A percentile compares a stretch with the other conserved stretches of the same genome.
Evolutionary conservation across 2,797 vertebrate genomes (phyloP).

Genomic region (Strix occidentalis): DNA sequence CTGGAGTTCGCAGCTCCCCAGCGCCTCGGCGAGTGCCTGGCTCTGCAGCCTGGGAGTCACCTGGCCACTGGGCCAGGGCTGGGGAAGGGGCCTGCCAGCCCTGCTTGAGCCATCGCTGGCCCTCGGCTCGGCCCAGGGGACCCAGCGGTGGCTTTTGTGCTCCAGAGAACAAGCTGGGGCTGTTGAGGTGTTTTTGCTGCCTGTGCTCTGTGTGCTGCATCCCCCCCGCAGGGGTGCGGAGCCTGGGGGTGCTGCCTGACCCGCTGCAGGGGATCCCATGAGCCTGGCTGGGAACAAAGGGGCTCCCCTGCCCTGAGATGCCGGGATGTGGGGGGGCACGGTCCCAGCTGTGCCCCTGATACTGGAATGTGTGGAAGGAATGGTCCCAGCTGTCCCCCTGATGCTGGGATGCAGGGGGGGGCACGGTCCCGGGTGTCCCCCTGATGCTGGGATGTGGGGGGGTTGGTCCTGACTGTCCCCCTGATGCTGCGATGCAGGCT

Average conservation of each 20-base stretch:
- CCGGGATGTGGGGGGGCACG: neutral
- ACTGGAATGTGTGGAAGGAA: neutral
- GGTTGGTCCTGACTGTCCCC: too few species aligned
- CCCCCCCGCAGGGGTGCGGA: neutral
- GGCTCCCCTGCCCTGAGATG: accelerated
- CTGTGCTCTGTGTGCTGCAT: neutral
- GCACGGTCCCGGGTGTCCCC: neutral
- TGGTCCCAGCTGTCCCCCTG: accelerated
- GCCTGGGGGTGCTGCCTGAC: neutral
- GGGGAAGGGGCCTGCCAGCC: neutral
- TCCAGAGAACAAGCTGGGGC: neutral
- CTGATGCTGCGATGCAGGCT: too few species aligned
- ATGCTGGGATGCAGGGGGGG: neutral
- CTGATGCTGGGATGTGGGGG: neutral
- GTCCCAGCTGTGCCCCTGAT: too few species aligned
- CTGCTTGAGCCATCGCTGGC: neutral
- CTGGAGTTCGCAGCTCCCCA: neutral
- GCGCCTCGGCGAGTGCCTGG: accelerated
- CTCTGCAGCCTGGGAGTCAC: neutral
- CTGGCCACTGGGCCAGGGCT: neutral
- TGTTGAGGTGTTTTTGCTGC: neutral
- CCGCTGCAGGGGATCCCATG: accelerated
- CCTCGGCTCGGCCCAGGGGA: accelerated
- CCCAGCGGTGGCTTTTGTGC: accelerated
- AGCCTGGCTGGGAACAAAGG: accelerated